Base-by-base conservation (phyloP, 2,113 vertebrate species). In the Microcebus murinus region DNA sequence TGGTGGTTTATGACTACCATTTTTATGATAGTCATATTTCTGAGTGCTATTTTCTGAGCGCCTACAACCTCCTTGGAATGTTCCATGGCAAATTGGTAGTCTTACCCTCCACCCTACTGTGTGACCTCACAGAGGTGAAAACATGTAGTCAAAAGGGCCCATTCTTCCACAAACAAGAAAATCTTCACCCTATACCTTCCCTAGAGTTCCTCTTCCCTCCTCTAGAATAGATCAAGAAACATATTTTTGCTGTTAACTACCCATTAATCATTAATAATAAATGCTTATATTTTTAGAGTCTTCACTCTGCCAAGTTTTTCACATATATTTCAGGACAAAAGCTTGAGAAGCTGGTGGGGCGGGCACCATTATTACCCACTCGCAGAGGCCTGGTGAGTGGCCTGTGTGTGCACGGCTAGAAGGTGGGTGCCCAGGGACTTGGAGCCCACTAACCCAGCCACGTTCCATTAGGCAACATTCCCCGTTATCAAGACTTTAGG, bases 191-290 rank as follows among this genome's bases (percentile, higher is more conserved):
- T 55, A 14, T 12, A 6, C 59, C 34, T 67, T 82, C 70, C 87
- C 87, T 73, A 36, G 36, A 52, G 42, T 52, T 67, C 86, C 23
- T 90, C 61, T 87, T 87, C 27, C 57, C 67, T 74, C 15, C 70
- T 87, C 80, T 74, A 23, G 29, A 65, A 74, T 13, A 94, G 80
- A 76, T n/a, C 31, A 57, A 71, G 65, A 31, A 59, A 90, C 34
- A 27, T 18, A 80, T 57, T 87, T 93, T 87, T 70, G 70, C 81
- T 93, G 42, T 89, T 95, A 87, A 80, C 83, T 81, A 42, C 23
- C 42, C 70, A 81, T 84, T 82, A 67, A 59, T 88, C 79, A 96
- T 70, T 84, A 63, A 95, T 70, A 89, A 82, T 71, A 92, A 93
- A 65, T 55, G 25, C 52, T 73, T 82, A 25, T 59, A 68, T 55